Evolutionary conservation across 2,888 invertebrate species (phyloP), one percentile per base, ranked within the genome.

Genomic region (Biston stratarius): DNA sequence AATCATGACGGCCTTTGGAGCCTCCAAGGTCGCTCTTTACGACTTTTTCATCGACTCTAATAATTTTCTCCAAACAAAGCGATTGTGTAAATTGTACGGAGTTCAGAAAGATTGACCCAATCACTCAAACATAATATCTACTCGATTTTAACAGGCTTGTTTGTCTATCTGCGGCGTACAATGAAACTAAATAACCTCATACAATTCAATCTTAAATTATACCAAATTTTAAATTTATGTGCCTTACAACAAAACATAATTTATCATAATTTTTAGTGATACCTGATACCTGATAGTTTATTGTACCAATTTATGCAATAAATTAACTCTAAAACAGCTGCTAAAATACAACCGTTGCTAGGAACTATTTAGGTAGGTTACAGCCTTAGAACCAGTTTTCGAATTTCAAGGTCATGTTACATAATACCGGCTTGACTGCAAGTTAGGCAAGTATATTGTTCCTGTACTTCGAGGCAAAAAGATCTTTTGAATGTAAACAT

Each of bases 231-330:
- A 45, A 12, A 45, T 45, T 45, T 9, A 24, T 24, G 24, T 24
- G 24, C 1, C 24, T 24, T 1, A 24, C 24, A 24, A 24, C 3
- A 24, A 24, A 24, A 44, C 0, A 44, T 44, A n/a, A 42, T 42
- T 10, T 12, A 11, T 2, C 42, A n/a, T 12, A 42, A 15, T 47
- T 15, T 10, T 9, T 47, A 47, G 10, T 47, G 10, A 24, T 24
- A 15, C 24, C 24, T 51, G n/a, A 51, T 33, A 51, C 49, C 57
- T 15, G 48, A 70, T 74, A 73, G 79, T 81, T 81, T 81, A 80
- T 69, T 77, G 82, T 64, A 76, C 24, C 76, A 79, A 75, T 69
- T 75, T 75, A 73, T 64, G 59, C 56, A 73, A 73, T 64, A 70
- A 61, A 70, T n/a, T n/a, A 70, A 44, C 65, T 61, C 11, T 53